A percentile compares a stretch with the other conserved stretches of the same genome.
Evolutionary conservation across 2,797 vertebrate genomes (phyloP).

Genomic region (Nannoperca obscura): DNA sequence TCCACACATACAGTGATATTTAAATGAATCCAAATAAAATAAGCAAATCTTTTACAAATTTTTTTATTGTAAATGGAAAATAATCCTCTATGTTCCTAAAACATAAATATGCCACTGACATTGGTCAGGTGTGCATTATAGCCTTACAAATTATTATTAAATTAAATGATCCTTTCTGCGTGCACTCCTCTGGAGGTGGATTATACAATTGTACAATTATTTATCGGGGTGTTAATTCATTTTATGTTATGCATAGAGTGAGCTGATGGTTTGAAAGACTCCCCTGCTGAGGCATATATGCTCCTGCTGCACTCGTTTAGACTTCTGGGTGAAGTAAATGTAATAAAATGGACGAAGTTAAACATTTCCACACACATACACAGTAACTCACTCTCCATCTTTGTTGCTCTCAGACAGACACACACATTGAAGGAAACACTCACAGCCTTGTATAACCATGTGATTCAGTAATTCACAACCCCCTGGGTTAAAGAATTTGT

Average conservation of each 20-base stretch:
- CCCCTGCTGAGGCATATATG: constrained; percentile 13
- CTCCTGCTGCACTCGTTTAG: background rate
- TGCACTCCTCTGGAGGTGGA: background rate
- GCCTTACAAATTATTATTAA: background rate
- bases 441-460: constrained; percentile 52
- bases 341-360: background rate
- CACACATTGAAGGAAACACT: constrained; percentile 38
- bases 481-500: constrained; percentile 78
- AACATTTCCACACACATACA: background rate
- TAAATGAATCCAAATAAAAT: constrained; percentile 54
- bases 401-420: background rate
- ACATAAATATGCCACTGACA: background rate
- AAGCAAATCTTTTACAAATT: background rate
- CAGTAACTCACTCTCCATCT: background rate
- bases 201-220: background rate
- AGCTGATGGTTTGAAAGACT: constrained; percentile 16
- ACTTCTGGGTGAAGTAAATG: constrained; percentile 11
- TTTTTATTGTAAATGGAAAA: background rate
- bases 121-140: background rate
- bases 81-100: background rate
- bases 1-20: constrained; percentile 3
- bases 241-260: constrained; percentile 10
- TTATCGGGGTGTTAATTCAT: constrained; percentile 15
- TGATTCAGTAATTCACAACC: constrained; percentile 71
- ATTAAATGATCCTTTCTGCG: background rate